Percentiles rank a stretch among this genome's conserved stretches.
Conservation (phyloP, 2,113 vertebrate species). For the Actinemys pallida region DNA sequence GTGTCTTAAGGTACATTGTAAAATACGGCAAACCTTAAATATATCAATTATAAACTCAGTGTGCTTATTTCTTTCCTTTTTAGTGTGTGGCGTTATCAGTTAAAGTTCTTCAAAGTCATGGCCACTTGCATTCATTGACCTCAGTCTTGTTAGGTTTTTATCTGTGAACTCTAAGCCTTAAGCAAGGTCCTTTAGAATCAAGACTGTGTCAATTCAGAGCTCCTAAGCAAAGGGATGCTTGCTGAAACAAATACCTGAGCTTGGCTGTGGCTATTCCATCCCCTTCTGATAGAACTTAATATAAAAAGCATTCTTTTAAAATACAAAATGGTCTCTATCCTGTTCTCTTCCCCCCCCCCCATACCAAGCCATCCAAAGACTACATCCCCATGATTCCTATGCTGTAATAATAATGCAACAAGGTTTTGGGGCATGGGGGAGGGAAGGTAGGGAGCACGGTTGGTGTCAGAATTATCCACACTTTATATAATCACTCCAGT, state of each 20-base stretch:
- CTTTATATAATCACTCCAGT: neutral
- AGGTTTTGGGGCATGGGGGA: neutral
- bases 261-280: constrained; percentile 1
- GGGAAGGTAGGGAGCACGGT: neutral
- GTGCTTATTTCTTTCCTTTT: constrained; percentile 76
- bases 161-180: neutral
- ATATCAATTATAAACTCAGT: constrained; percentile 79
- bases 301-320: neutral
- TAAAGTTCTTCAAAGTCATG: constrained; percentile 94
- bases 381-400: neutral
- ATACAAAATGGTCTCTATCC: neutral
- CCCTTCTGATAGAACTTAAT: neutral
- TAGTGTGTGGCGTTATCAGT: constrained; percentile 53
- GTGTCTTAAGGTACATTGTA: constrained; percentile 62
- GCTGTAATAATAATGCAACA: neutral
- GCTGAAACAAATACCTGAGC: constrained; percentile 5
- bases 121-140: constrained; percentile 85
- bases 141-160: neutral
- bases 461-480: neutral
- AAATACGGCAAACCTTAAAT: constrained; percentile 80
- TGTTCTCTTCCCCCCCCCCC: neutral
- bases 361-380: neutral
- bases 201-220: constrained; percentile 46
- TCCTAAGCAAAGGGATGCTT: neutral
- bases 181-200: neutral